A percentile compares a stretch with the other conserved stretches of the same genome.
Evolutionary conservation across 30 jellyfish, hydroid and myxozoan genomes (phyloP).

Genomic region (Turritopsis dohrnii): DNA sequence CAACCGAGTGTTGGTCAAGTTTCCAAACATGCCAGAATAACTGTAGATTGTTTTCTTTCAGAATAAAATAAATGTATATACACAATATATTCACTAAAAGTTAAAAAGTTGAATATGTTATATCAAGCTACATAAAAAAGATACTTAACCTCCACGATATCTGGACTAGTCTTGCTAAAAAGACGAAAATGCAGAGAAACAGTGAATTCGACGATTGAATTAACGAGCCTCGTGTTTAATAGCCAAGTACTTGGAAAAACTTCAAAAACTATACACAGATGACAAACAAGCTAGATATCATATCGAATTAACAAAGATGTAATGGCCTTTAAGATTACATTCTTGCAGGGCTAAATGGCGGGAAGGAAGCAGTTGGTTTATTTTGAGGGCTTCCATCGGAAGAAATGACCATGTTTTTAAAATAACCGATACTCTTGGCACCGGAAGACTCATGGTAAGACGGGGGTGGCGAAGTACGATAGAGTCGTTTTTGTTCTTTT

Average conservation of each 20-base stretch:
- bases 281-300: background rate
- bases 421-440: slow-evolving; percentile 11
- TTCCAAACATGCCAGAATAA: background rate
- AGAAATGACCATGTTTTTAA: slow-evolving; percentile 29
- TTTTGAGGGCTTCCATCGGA: background rate
- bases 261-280: background rate
- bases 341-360: slow-evolving; percentile 15
- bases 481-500: slow-evolving; percentile 11
- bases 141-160: no score
- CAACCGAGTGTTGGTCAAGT: no score
- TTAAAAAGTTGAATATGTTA: background rate
- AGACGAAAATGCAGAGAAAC: no score
- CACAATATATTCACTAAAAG: background rate
- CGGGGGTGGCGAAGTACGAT: background rate
- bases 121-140: background rate
- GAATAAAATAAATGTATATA: background rate
- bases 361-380: background rate
- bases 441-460: background rate
- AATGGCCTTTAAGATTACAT: background rate
- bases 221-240: background rate
- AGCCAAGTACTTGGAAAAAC: background rate
- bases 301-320: background rate
- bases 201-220: background rate
- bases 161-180: no score
- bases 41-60: background rate